These are phyloP conservation scores for Ceratotherium simum DNA, from an alignment of 2,113 vertebrate species.

Conservation along the genomic window DNA sequence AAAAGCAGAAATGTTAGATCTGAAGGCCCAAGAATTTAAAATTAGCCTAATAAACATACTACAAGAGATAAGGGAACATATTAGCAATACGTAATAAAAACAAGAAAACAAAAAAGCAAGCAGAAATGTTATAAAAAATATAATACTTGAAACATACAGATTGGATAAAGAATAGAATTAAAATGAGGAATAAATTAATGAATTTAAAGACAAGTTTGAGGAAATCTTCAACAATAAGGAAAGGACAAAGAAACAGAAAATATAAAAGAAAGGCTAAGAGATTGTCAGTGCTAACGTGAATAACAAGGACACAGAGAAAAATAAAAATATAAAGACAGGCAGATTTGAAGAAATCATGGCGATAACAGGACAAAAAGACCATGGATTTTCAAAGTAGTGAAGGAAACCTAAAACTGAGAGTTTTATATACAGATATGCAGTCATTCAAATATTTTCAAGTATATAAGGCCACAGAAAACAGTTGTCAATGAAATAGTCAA, in stretches of 20 bases:
- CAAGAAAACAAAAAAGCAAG: background rate
- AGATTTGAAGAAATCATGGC: background rate
- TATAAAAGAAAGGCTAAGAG: background rate
- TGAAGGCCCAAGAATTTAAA: background rate
- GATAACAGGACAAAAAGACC: background rate
- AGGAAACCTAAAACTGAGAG: background rate
- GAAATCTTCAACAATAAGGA: background rate
- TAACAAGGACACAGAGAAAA: background rate
- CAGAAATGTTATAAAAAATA: background rate
- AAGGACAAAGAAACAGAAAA: background rate
- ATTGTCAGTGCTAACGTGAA: background rate
- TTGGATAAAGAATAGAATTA: background rate
- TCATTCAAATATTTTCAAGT: slow-evolving; percentile 3
- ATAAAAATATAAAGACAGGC: background rate
- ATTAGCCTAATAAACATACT: background rate
- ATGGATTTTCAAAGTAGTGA: background rate
- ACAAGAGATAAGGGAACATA: background rate
- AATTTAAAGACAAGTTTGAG: background rate
- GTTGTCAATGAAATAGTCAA: background rate
- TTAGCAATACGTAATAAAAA: background rate
- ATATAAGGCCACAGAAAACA: background rate
- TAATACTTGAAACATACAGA: background rate
- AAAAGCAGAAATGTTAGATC: background rate
- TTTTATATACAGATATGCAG: background rate
- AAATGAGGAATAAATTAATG: background rate